phyloP scores from a whole-genome alignment of 2,113 vertebrate species.

The Artemisiospiza belli region DNA sequence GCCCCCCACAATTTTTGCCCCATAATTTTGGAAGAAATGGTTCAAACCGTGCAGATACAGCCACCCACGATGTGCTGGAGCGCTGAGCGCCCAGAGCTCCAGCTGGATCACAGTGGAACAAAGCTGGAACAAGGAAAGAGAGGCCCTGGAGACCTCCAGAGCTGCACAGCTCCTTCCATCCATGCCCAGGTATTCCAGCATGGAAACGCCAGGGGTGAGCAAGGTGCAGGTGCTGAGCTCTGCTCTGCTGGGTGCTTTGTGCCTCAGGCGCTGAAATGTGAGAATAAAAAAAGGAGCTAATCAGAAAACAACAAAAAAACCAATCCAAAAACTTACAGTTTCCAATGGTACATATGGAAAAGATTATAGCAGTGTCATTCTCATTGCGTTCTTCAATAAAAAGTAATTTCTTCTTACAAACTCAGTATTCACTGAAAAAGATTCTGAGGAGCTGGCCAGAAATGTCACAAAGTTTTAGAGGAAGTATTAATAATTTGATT shows the following conservation, averaged over 20 bases:
- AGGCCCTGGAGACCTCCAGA: neutral
- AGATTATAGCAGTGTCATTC: fast-evolving
- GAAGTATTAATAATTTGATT: neutral
- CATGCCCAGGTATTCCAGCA: fast-evolving
- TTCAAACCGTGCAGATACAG: neutral
- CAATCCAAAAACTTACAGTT: neutral
- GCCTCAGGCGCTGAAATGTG: neutral
- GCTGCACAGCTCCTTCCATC: neutral
- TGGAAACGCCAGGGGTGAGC: neutral
- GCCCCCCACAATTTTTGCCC: neutral
- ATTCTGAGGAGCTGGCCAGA: neutral
- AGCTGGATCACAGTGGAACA: neutral
- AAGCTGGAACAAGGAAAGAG: neutral
- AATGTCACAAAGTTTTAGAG: neutral
- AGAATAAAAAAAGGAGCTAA: neutral
- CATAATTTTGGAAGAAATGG: neutral
- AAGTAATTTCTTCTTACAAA: neutral
- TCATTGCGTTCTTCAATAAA: neutral
- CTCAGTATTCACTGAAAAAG: neutral
- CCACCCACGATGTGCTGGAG: neutral
- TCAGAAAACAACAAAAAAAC: neutral
- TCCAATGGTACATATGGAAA: neutral
- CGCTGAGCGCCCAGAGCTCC: neutral
- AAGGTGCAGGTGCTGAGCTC: neutral
- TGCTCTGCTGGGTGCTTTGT: neutral